Evolutionary conservation across 2,113 vertebrate species (phyloP).

Genomic region (Thalassoma bifasciatum): DNA sequence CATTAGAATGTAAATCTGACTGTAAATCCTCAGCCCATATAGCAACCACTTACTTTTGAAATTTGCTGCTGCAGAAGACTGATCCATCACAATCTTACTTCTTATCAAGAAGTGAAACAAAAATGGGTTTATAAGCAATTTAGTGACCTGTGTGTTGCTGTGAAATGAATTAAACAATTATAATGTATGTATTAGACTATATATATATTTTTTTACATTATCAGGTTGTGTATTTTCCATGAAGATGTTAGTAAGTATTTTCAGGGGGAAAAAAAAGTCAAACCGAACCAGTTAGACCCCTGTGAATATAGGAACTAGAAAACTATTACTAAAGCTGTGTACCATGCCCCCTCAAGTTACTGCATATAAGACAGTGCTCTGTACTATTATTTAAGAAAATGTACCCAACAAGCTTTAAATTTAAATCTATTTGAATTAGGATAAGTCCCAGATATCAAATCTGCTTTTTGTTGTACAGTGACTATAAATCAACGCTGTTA

Average conservation of each 20-base stretch:
- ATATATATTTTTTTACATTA: not conserved
- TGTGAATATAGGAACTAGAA: not conserved
- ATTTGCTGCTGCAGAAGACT: not conserved
- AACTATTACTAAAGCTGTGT: constrained; percentile 21
- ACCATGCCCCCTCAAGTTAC: not conserved
- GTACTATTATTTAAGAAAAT: not conserved
- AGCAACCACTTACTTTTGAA: constrained; percentile 8
- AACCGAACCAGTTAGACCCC: no score
- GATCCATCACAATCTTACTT: not conserved
- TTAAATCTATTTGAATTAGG: not conserved
- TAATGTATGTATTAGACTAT: not conserved
- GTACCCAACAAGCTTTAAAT: not conserved
- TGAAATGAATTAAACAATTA: not conserved
- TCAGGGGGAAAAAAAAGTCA: no score
- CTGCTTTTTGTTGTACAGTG: not conserved
- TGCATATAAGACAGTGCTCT: not conserved
- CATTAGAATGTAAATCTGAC: constrained; percentile 67
- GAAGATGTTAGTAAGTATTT: not conserved
- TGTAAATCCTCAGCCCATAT: constrained; percentile 10
- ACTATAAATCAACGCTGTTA: not conserved
- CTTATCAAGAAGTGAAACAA: not conserved
- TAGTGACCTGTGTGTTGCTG: not conserved
- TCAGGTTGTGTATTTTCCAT: not conserved
- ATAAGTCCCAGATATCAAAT: not conserved
- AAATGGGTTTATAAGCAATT: not conserved